Evolutionary conservation across 2,888 invertebrate species (phyloP).

Genomic region (Gisinianus flammeolus): DNA sequence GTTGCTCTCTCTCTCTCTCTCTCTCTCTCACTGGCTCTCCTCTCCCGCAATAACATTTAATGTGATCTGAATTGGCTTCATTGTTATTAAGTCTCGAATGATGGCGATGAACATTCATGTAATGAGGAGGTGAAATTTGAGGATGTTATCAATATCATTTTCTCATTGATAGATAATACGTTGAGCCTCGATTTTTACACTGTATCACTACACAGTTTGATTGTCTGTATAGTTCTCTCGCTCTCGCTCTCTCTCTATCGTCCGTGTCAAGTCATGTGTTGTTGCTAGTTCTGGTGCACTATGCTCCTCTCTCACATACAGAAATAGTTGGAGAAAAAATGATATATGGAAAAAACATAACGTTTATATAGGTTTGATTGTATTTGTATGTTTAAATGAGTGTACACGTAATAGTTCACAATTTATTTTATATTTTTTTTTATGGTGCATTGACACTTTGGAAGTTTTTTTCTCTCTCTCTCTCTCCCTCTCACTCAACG

Average conservation of each 20-base stretch:
- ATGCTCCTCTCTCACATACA: not conserved
- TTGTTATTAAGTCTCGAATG: constrained; percentile 33
- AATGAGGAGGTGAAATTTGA: constrained; percentile 45
- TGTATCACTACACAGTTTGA: too few species aligned
- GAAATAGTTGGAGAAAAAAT: not conserved
- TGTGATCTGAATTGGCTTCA: constrained; percentile 37
- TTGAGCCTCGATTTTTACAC: not conserved
- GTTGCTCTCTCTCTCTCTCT: constrained; percentile 20
- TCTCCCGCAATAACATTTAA: constrained; percentile 28
- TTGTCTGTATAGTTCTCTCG: not conserved
- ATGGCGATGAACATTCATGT: constrained; percentile 26
- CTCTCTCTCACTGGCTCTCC: constrained; percentile 35
- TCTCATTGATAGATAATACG: constrained; percentile 40
- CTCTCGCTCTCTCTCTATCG: not conserved
- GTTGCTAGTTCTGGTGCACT: not conserved
- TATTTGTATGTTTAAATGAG: too few species aligned
- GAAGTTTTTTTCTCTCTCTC: constrained; percentile 1
- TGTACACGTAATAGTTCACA: not conserved
- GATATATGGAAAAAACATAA: not conserved
- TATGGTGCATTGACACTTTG: constrained; percentile 35
- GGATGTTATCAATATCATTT: constrained; percentile 39
- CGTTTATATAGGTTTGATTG: not conserved
- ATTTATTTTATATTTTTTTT: constrained; percentile 1
- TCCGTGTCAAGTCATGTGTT: not conserved
- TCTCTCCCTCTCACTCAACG: not conserved